A percentile compares a stretch with the other conserved stretches of the same genome.
These are phyloP conservation scores for Drosophila fuyamai DNA, from an alignment of 1,140 invertebrate species.

Conservation along the genomic window DNA sequence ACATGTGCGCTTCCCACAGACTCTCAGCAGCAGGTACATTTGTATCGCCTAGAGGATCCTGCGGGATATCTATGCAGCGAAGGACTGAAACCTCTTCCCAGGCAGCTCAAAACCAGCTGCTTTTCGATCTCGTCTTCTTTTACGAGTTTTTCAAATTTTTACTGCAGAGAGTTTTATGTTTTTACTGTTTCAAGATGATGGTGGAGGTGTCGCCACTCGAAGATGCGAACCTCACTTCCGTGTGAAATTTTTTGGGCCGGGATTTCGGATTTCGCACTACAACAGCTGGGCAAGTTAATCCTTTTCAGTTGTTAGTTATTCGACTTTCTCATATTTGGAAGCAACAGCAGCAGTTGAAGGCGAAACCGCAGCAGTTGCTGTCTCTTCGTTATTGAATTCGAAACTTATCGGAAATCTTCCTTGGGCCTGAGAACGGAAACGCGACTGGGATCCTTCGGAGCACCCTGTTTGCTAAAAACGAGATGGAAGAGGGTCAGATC, in stretches of 20 bases:
- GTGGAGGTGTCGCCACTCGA: conserved; percentile 28
- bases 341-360: conserved; percentile 12
- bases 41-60: conserved; percentile 14
- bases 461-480: conserved; percentile 42
- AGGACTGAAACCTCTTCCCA: conserved; percentile 36
- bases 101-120: conserved; percentile 46
- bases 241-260: conserved; percentile 38
- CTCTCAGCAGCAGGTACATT: conserved; percentile 46
- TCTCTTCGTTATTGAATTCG: conserved; percentile 58
- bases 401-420: conserved; percentile 58
- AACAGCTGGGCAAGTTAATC: conserved; percentile 55
- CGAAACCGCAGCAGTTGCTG: conserved; percentile 53
- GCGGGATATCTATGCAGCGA: conserved; percentile 13
- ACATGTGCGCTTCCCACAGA: conserved; percentile 63
- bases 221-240: conserved; percentile 47
- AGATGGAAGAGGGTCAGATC: conserved; percentile 21
- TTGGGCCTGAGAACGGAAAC: conserved; percentile 51
- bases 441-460: conserved; percentile 4
- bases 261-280: conserved; percentile 34
- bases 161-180: conserved; percentile 5
- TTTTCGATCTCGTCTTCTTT: conserved; percentile 16
- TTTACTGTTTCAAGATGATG: conserved; percentile 38
- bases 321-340: conserved; percentile 51
- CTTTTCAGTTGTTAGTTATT: conserved; percentile 56
- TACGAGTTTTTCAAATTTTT: conserved; percentile 30